A percentile compares a stretch with the other conserved stretches of the same genome.
Conservation (phyloP, 2,797 vertebrate genomes). For the Podarcis siculus region DNA sequence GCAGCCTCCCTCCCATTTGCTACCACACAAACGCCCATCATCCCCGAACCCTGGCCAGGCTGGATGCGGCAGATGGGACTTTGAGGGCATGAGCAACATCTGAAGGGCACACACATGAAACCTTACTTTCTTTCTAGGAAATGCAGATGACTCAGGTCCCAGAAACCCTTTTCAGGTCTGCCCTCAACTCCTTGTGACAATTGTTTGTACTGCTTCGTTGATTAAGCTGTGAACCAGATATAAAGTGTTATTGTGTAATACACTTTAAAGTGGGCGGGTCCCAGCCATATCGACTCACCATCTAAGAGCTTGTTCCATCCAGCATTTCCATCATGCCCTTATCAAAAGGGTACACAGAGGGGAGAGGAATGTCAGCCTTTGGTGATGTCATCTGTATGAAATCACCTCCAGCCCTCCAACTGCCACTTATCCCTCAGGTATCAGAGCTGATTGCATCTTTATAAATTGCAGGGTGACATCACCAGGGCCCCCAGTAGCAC, state of each 20-base stretch:
- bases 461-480: slow-evolving; percentile 29
- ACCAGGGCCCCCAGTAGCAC: background rate
- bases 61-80: background rate
- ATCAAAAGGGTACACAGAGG: background rate
- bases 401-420: background rate
- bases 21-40: background rate
- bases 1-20: background rate
- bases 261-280: background rate
- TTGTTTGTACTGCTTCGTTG: background rate
- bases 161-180: background rate
- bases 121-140: background rate
- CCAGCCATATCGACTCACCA: no score
- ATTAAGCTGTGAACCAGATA: background rate
- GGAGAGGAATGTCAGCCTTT: background rate
- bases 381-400: slow-evolving; percentile 24
- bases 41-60: background rate
- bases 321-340: background rate
- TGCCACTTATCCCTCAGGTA: background rate
- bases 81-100: no score
- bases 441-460: background rate
- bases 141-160: background rate
- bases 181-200: background rate
- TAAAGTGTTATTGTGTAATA: background rate
- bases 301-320: background rate
- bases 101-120: no score